These are phyloP conservation scores for Piscicola geometra DNA, from an alignment of 2,888 invertebrate genomes.

Conservation along the genomic window DNA sequence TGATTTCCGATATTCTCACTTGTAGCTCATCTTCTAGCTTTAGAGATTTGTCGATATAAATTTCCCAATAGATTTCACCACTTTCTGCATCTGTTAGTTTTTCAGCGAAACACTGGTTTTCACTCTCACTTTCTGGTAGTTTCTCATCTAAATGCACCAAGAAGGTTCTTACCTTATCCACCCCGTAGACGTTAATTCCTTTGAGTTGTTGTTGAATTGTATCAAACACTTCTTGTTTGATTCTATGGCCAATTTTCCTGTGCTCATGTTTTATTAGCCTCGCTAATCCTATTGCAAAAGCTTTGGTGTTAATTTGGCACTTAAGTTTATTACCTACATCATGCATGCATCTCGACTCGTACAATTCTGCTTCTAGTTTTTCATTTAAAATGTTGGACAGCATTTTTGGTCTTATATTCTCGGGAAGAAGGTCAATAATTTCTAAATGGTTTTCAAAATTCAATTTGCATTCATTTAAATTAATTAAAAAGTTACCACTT, in stretches of 20 bases:
- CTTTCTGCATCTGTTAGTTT: conserved; percentile 33
- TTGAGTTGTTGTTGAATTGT: conserved; percentile 39
- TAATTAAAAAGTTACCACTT: conserved; percentile 42
- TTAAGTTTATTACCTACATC: conserved; percentile 42
- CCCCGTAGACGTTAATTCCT: conserved; percentile 42
- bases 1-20: conserved; percentile 33
- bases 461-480: conserved; percentile 44
- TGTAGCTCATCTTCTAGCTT: conserved; percentile 43
- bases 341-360: conserved; percentile 24
- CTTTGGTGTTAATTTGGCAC: conserved; percentile 43
- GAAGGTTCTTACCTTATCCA: conserved; percentile 43
- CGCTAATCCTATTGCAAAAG: conserved; percentile 42
- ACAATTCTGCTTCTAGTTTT: conserved; percentile 23
- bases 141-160: conserved; percentile 36
- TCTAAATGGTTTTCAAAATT: conserved; percentile 38
- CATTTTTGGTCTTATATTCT: conserved; percentile 40
- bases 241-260: conserved; percentile 39
- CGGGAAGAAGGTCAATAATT: conserved; percentile 41
- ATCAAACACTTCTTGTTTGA: conserved; percentile 39
- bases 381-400: conserved; percentile 43
- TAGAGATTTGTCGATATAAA: conserved; percentile 42
- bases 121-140: conserved; percentile 42
- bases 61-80: conserved; percentile 38
- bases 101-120: conserved; percentile 44
- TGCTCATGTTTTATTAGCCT: conserved; percentile 45